Evolutionary conservation across 2,113 vertebrate species (phyloP).

Genomic region (Electrona antarctica): DNA sequence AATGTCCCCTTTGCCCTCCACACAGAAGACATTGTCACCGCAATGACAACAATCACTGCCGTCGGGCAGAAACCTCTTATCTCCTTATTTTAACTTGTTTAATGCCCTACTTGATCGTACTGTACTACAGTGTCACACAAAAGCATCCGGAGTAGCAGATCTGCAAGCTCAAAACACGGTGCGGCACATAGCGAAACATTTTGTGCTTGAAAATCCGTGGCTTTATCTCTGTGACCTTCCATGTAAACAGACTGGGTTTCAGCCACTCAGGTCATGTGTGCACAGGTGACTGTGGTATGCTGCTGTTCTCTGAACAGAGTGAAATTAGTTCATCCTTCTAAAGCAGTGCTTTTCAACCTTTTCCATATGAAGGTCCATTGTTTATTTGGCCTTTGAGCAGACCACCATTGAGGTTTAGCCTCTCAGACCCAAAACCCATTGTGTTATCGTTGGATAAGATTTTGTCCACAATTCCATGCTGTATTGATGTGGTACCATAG

Average conservation of each 20-base stretch:
- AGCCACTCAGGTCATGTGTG: background rate
- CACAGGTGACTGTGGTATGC: no score
- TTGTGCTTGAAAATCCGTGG: background rate
- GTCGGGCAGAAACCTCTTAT: slow-evolving; percentile 14
- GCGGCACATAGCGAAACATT: slow-evolving; percentile 7
- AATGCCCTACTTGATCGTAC: background rate
- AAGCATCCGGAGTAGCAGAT: background rate
- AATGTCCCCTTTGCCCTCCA: slow-evolving; percentile 7
- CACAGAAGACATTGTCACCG: slow-evolving; percentile 26
- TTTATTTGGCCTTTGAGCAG: no score
- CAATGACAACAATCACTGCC: slow-evolving; percentile 19
- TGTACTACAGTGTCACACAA: slow-evolving; percentile 28
- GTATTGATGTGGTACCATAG: no score
- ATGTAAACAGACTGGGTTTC: slow-evolving; percentile 13
- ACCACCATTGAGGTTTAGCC: no score
- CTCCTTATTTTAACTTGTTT: slow-evolving; percentile 25
- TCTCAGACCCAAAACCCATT: no score
- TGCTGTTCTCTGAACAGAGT: no score
- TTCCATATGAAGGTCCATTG: no score
- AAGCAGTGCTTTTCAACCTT: no score
- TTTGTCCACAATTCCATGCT: no score
- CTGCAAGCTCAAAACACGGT: slow-evolving; percentile 8
- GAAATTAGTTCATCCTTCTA: no score
- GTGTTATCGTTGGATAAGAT: no score
- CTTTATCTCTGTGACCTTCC: slow-evolving; percentile 1